Evolutionary conservation across 1,140 invertebrate genomes (phyloP).

Genomic region (Capitella teleta): DNA sequence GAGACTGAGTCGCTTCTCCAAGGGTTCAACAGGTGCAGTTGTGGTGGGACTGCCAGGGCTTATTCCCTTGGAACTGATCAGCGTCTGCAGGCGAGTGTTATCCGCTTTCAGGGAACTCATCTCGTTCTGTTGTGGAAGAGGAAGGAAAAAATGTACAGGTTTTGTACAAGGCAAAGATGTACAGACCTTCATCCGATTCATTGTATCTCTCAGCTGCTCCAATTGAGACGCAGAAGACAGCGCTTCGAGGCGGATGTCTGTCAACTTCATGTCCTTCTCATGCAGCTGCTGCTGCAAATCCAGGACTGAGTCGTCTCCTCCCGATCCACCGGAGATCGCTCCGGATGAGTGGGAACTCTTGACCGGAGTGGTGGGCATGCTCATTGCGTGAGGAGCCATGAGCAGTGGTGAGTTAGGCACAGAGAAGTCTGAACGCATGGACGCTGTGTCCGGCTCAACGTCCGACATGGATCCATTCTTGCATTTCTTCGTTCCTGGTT

Average conservation of each 20-base stretch:
- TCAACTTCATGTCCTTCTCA: slow-evolving; percentile 90
- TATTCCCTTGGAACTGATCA: not conserved
- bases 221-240: slow-evolving; percentile 91
- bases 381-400: not conserved
- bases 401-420: slow-evolving; percentile 40
- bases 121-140: too few species aligned
- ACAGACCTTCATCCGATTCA: slow-evolving; percentile 54
- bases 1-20: slow-evolving; percentile 29
- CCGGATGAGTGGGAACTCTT: not conserved
- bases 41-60: slow-evolving; percentile 12
- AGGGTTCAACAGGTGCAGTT: slow-evolving; percentile 18
- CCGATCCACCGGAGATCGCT: not conserved
- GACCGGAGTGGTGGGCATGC: slow-evolving; percentile 7
- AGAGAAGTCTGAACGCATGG: slow-evolving; percentile 38
- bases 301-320: slow-evolving; percentile 50
- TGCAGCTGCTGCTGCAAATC: slow-evolving; percentile 83
- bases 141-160: too few species aligned
- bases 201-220: slow-evolving; percentile 88
- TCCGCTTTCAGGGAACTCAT: slow-evolving; percentile 93
- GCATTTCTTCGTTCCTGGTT: too few species aligned
- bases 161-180: too few species aligned
- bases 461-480: slow-evolving; percentile 54
- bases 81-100: slow-evolving; percentile 80
- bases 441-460: slow-evolving; percentile 44
- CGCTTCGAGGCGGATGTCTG: slow-evolving; percentile 89